A percentile compares a stretch with the other conserved stretches of the same genome.
These are phyloP conservation scores for Callionymus lyra DNA, from an alignment of 2,113 vertebrate species.

Conservation along the genomic window DNA sequence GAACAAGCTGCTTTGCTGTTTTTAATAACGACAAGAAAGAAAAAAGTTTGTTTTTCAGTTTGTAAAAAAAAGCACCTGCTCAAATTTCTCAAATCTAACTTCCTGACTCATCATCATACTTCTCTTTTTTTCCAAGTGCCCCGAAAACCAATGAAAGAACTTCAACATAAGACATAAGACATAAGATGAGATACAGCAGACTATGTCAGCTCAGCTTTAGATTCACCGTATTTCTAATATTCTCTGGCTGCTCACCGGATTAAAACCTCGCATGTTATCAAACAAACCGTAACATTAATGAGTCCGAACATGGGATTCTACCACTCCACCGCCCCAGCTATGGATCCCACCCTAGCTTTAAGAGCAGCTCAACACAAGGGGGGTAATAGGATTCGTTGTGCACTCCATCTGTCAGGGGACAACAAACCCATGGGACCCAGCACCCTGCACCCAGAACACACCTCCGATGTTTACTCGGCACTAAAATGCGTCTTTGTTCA, in stretches of 20 bases:
- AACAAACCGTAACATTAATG: slow-evolving; percentile 36
- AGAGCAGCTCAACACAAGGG: slow-evolving; percentile 68
- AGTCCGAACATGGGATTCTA: slow-evolving; percentile 31
- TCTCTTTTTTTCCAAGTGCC: too few relatives aligned
- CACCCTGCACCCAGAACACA: slow-evolving; percentile 36
- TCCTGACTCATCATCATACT: too few relatives aligned
- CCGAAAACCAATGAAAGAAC: too few relatives aligned
- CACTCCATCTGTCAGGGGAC: slow-evolving; percentile 56
- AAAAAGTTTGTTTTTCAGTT: too few relatives aligned
- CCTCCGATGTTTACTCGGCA: slow-evolving; percentile 38
- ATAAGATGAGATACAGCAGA: too few relatives aligned
- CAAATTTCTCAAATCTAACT: too few relatives aligned
- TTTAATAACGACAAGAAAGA: too few relatives aligned
- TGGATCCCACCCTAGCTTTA: slow-evolving; percentile 62
- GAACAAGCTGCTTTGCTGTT: too few relatives aligned
- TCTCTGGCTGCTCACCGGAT: slow-evolving; percentile 6
- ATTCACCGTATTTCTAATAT: slow-evolving; percentile 5
- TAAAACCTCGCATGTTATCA: slow-evolving; percentile 27
- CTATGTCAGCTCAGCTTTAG: too few relatives aligned
- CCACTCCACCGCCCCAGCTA: slow-evolving; percentile 42
- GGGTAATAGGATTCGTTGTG: slow-evolving; percentile 76
- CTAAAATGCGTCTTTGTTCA: slow-evolving; percentile 19
- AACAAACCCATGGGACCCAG: slow-evolving; percentile 30
- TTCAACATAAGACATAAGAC: too few relatives aligned
- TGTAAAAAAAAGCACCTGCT: too few relatives aligned